These are phyloP conservation scores for Lophius piscatorius DNA, from an alignment of 2,113 vertebrate genomes.

Conservation along the genomic window DNA sequence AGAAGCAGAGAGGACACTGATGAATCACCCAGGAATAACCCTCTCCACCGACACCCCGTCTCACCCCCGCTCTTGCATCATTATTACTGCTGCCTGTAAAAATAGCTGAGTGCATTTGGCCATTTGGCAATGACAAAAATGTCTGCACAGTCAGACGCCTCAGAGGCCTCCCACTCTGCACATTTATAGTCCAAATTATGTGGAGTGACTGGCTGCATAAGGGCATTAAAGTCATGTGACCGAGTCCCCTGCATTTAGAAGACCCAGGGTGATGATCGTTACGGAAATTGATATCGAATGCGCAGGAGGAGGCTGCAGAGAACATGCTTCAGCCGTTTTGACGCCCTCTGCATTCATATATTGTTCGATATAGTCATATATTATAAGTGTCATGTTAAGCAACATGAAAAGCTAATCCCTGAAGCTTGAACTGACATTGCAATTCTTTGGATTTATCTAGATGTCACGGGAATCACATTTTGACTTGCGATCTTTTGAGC, in stretches of 20 bases:
- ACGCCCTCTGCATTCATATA: background rate
- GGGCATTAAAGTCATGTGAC: conserved; percentile 43
- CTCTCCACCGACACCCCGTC: conserved; percentile 5
- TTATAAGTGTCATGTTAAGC: background rate
- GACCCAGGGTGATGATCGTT: conserved; percentile 27
- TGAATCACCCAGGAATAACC: conserved; percentile 36
- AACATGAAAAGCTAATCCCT: background rate
- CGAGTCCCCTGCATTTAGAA: conserved; percentile 33
- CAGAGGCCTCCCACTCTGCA: conserved; percentile 45
- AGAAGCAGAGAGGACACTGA: conserved; percentile 16
- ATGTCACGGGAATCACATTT: background rate
- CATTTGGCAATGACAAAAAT: conserved; percentile 62
- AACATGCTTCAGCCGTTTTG: conserved; percentile 4
- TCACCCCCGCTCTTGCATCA: conserved; percentile 25
- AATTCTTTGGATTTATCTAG: background rate
- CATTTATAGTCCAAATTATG: conserved; percentile 55
- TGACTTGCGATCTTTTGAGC: background rate
- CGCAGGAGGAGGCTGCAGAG: background rate
- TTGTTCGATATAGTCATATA: background rate
- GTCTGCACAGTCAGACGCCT: conserved; percentile 61
- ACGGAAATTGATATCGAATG: conserved; percentile 40
- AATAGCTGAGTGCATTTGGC: conserved; percentile 64
- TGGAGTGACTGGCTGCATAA: conserved; percentile 45
- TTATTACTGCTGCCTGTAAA: conserved; percentile 60
- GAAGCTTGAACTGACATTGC: background rate